Conservation (phyloP, 1,140 invertebrate species). For the Lasaia peninsularis region DNA sequence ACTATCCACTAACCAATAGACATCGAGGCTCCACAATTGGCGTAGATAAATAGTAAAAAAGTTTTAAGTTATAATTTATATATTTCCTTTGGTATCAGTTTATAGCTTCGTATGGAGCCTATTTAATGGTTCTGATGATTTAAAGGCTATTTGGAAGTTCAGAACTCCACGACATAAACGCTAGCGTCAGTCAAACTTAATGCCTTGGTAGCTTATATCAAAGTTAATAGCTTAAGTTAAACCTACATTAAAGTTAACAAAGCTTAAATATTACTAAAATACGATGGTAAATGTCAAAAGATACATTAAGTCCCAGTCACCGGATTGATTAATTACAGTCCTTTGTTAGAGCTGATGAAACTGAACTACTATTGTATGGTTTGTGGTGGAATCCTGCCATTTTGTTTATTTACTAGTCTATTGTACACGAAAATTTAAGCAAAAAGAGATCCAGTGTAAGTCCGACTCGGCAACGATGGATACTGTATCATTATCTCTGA, state of each 20-base stretch:
- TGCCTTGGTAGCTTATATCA: not conserved
- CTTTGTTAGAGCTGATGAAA: not conserved
- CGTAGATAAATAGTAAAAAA: not conserved
- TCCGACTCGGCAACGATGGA: too few relatives aligned
- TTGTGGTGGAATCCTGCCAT: not conserved
- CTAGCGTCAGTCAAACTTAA: not conserved
- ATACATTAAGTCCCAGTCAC: not conserved
- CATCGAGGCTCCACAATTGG: too few relatives aligned
- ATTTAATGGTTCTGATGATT: not conserved
- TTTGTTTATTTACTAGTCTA: too few relatives aligned
- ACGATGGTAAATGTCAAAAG: slow-evolving; percentile 1
- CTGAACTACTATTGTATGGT: not conserved
- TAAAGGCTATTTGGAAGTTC: not conserved
- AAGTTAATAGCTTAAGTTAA: not conserved
- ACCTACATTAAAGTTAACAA: not conserved
- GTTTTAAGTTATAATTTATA: too few relatives aligned
- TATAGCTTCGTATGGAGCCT: not conserved
- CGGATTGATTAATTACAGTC: not conserved
- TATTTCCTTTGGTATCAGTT: not conserved
- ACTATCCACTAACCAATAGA: too few relatives aligned
- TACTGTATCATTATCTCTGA: too few relatives aligned
- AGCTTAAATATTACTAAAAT: slow-evolving; percentile 6
- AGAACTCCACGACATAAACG: not conserved
- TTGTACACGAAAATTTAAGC: too few relatives aligned
- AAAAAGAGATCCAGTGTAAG: too few relatives aligned